These are phyloP conservation scores for Erithacus rubecula DNA, from an alignment of 2,797 vertebrate genomes.

Conservation along the genomic window DNA sequence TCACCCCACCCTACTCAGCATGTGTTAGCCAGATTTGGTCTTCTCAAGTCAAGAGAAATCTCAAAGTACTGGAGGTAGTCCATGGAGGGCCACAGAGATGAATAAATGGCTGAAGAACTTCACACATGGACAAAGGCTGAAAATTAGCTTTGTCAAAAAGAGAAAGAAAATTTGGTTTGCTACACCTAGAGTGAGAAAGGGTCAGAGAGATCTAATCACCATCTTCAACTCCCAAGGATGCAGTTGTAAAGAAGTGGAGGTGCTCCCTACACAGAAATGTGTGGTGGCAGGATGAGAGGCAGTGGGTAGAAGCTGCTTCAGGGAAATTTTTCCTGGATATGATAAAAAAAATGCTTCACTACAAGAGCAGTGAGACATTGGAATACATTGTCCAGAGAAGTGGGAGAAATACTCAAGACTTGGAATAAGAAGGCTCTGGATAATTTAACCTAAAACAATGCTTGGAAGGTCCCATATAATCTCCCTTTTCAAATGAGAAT, in stretches of 20 bases:
- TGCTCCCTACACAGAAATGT: not conserved
- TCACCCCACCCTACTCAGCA: accelerated
- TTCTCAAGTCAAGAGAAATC: not conserved
- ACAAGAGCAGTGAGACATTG: not conserved
- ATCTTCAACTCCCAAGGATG: accelerated
- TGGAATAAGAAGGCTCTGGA: not conserved
- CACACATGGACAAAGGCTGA: not conserved
- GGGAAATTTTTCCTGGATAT: not conserved
- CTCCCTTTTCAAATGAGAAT: not conserved
- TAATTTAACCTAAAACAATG: not conserved
- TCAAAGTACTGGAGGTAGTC: not conserved
- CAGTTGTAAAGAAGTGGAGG: not conserved
- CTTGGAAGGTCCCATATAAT: not conserved
- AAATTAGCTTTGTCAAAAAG: not conserved
- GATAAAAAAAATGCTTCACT: not conserved
- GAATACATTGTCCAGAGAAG: not conserved
- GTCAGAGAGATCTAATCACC: not conserved
- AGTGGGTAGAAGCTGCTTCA: not conserved
- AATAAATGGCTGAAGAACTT: not conserved
- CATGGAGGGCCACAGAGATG: accelerated
- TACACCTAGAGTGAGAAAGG: not conserved
- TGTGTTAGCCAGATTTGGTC: not conserved
- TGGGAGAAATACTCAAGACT: not conserved
- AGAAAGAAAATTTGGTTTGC: not conserved
- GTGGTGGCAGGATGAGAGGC: not conserved